These are phyloP conservation scores for Cassiopea xamachana DNA, from an alignment of 30 jellyfish, hydroid and myxozoan genomes.

Conservation along the genomic window DNA sequence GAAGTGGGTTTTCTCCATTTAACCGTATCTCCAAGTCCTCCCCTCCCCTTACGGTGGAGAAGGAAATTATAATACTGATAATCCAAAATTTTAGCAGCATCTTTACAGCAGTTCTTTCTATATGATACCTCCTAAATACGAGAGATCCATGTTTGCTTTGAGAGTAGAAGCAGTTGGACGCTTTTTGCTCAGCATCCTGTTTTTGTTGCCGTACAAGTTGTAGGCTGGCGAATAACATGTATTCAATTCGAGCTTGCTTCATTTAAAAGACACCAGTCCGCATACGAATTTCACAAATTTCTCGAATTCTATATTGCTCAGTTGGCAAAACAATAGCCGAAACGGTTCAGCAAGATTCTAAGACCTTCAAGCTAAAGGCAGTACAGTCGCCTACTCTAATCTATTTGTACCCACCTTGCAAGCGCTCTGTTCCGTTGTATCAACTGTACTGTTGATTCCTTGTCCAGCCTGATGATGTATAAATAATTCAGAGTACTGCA, in stretches of 20 bases:
- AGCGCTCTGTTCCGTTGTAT: conserved; percentile 45
- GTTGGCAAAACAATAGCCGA: conserved; percentile 68
- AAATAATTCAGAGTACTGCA: conserved; percentile 38
- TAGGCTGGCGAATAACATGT: conserved; percentile 60
- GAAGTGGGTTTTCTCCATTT: conserved; percentile 12
- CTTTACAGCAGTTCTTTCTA: conserved; percentile 2
- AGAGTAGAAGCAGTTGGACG: conserved; percentile 30
- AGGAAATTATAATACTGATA: conserved; percentile 12
- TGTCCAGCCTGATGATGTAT: conserved; percentile 57
- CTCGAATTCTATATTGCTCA: conserved; percentile 63
- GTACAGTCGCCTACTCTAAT: conserved; percentile 35
- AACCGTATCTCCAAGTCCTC: conserved; percentile 59
- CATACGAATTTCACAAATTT: conserved; percentile 60
- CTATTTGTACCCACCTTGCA: conserved; percentile 58
- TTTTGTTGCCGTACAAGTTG: conserved; percentile 36
- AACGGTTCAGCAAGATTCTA: conserved; percentile 63
- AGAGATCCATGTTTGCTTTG: conserved; percentile 15
- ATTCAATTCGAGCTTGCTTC: conserved; percentile 59
- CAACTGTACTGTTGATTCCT: conserved; percentile 51
- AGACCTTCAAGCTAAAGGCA: conserved; percentile 34
- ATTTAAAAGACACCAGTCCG: conserved; percentile 62
- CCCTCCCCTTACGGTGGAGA: conserved; percentile 23
- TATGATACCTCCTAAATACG: conserved; percentile 5
- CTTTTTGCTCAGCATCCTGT: conserved; percentile 59
- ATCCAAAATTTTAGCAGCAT: conserved; percentile 32